Evolutionary conservation across 2,888 invertebrate species (phyloP), one percentile per base, ranked within the genome.

Genomic region (Timandra comae): DNA sequence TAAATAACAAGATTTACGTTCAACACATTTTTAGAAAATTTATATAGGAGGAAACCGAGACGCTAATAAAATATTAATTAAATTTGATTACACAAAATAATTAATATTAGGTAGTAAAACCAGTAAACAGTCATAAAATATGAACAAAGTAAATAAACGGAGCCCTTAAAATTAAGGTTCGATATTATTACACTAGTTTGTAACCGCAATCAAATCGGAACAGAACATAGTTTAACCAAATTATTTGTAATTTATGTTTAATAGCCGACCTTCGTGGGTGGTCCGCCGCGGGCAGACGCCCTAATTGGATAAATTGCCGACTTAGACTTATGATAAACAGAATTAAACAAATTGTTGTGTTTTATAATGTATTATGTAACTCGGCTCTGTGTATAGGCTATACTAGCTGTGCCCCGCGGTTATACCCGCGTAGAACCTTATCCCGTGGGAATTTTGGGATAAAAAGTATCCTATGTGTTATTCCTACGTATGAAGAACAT

Each of bases 201-300:
- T 46, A 50, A 56, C 62, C 54, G 63, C 67, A 71, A 73, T 70
- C 67, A 65, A 62, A 54, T 58, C 57, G 46, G 45, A 58, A 57
- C 60, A 61, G 61, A 69, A 69, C 65, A 66, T 67, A 75, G 16
- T 16, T 64, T 70, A 62, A 74, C 73, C 74, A 76, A 82, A 82
- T 82, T 79, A 80, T 75, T 79, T 77, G 80, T 79, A 81, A 84
- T 84, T 81, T 78, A 76, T 74, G 70, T 78, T 72, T 81, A 82
- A 84, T 81, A 78, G 81, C 68, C 52, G 45, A 49, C 50, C 74
- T 46, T 59, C 63, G 74, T 84, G 84, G 84, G 85, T 84, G 85
- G 85, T 56, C 65, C 48, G 54, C 53, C 48, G 52, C 52, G 51
- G 56, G 57, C 66, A 53, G 63, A 58, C 66, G 64, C 63, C 25